These are phyloP conservation scores for Melangyna quadrimaculata DNA, from an alignment of 2,888 invertebrate genomes.

Conservation along the genomic window DNA sequence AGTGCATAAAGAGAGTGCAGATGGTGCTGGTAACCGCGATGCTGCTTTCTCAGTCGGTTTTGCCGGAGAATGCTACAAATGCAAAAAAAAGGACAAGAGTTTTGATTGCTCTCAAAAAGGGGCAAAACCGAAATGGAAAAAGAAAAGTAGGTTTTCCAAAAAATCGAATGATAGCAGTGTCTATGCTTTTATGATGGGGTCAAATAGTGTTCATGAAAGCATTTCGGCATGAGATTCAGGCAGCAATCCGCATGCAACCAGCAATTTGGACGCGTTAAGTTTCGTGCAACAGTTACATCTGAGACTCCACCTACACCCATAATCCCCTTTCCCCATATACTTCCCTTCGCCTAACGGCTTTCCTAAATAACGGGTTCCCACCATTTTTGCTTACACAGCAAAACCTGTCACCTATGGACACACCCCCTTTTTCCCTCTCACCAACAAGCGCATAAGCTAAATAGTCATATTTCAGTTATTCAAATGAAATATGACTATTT, in stretches of 20 bases:
- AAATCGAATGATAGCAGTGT: background rate
- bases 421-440: no score
- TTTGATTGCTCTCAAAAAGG: constrained; percentile 34
- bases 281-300: no score
- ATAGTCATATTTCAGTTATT: no score
- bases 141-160: background rate
- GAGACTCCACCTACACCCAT: no score
- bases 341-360: no score
- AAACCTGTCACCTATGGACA: no score
- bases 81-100: constrained; percentile 35
- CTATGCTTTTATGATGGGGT: background rate
- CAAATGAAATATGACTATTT: no score
- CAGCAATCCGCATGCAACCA: constrained; percentile 22
- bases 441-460: no score
- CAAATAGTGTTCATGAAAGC: background rate
- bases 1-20: constrained; percentile 4
- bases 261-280: background rate
- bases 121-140: background rate
- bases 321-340: no score
- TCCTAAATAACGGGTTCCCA: no score
- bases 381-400: no score
- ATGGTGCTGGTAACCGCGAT: background rate
- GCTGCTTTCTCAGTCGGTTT: constrained; percentile 22
- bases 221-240: constrained; percentile 11
- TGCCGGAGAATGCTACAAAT: constrained; percentile 35